These are phyloP conservation scores for Ectobius pallidus DNA, from an alignment of 2,888 invertebrate species.

Conservation along the genomic window DNA sequence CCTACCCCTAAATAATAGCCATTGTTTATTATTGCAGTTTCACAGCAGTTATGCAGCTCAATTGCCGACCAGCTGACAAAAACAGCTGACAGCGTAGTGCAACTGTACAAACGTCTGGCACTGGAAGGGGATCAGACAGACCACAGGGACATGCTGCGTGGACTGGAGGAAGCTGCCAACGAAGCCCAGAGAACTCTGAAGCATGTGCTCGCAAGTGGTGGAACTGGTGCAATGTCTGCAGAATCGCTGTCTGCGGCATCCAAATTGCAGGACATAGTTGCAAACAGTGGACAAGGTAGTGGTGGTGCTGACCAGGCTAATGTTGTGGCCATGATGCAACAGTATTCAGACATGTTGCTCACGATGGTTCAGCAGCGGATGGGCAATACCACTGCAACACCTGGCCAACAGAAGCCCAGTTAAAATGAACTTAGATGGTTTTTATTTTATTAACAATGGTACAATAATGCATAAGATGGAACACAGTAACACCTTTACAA, in stretches of 20 bases:
- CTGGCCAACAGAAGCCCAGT: conserved; percentile 20
- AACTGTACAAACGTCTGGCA: conserved; percentile 69
- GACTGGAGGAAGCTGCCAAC: conserved; percentile 54
- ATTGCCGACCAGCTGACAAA: conserved; percentile 67
- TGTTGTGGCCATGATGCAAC: conserved; percentile 65
- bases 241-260: conserved; percentile 56
- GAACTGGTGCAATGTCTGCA: conserved; percentile 52
- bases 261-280: conserved; percentile 58
- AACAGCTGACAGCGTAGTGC: conserved; percentile 73
- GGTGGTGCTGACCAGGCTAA: conserved; percentile 48
- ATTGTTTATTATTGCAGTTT: conserved; percentile 60
- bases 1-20: too few relatives aligned
- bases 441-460: conserved; percentile 14
- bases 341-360: conserved; percentile 65
- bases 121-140: conserved; percentile 61
- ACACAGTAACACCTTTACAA: background rate
- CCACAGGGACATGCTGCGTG: conserved; percentile 42
- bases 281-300: conserved; percentile 20
- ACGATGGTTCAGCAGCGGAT: conserved; percentile 67
- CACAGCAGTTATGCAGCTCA: conserved; percentile 65
- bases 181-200: conserved; percentile 55
- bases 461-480: background rate
- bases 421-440: conserved; percentile 11
- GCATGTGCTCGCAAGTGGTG: conserved; percentile 39
- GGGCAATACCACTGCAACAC: conserved; percentile 34